Evolutionary conservation across 23 tunicate species (phyloP).

Genomic region (Styela clava): DNA sequence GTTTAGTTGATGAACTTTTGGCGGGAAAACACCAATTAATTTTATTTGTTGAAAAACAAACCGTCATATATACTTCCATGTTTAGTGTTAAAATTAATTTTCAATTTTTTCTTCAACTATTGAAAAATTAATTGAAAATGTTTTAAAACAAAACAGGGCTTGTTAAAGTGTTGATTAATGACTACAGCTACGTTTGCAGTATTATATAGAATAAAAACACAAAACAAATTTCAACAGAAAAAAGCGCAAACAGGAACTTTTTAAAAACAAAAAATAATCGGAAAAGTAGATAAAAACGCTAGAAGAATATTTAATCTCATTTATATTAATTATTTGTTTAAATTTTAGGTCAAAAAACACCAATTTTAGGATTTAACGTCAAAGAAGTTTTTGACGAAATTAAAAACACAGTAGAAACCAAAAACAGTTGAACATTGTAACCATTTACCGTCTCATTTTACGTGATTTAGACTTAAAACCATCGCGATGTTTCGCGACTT

Average conservation of each 20-base stretch:
- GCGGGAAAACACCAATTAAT: not conserved
- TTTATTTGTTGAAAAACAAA: not conserved
- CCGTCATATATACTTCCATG: not conserved
- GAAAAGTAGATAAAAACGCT: not conserved
- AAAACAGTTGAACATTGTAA: not conserved
- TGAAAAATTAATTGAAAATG: no score
- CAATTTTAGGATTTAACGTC: not conserved
- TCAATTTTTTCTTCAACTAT: not conserved
- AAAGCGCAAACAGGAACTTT: not conserved
- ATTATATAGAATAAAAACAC: not conserved
- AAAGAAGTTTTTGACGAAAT: not conserved
- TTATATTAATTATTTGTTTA: no score
- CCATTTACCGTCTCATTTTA: not conserved
- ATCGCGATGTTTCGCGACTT: conserved; percentile 12
- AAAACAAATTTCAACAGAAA: not conserved
- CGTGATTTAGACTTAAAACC: conserved; percentile 1
- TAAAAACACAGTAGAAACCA: not conserved
- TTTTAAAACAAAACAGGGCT: no score
- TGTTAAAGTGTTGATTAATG: not conserved
- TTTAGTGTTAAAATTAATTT: not conserved
- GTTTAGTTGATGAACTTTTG: not conserved
- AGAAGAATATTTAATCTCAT: not conserved
- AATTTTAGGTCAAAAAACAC: not conserved
- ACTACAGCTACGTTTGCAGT: not conserved
- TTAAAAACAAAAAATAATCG: not conserved